These are phyloP conservation scores for Meloidogyne chitwoodi DNA, from an alignment of 1,140 invertebrate genomes.

Conservation along the genomic window DNA sequence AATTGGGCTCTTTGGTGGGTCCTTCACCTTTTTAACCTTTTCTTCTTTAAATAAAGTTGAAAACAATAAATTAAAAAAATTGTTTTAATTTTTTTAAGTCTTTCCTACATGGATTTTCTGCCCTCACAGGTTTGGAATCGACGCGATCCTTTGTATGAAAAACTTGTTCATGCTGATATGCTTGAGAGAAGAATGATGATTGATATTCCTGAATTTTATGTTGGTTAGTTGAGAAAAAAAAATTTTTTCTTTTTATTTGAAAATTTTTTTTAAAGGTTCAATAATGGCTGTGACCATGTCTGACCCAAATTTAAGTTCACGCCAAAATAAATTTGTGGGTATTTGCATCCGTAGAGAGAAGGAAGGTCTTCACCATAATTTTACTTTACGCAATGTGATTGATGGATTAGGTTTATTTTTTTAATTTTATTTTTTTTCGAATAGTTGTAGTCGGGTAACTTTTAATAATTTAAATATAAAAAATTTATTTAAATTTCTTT, in stretches of 20 bases:
- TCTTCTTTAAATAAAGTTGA: too few species aligned
- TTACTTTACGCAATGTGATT: conserved; percentile 85
- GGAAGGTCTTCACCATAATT: conserved; percentile 75
- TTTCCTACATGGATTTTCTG: conserved; percentile 87
- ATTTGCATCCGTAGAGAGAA: conserved; percentile 84
- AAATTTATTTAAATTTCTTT: too few species aligned
- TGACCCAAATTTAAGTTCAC: conserved; percentile 78
- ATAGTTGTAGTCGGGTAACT: too few species aligned
- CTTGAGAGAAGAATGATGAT: conserved; percentile 74
- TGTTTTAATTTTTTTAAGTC: too few species aligned
- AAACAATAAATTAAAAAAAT: too few species aligned
- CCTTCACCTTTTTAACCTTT: too few species aligned
- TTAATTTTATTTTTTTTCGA: too few species aligned
- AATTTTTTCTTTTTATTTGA: background rate
- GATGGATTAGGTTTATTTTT: conserved; percentile 72
- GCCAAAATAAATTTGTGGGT: conserved; percentile 84
- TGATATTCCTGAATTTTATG: conserved; percentile 93
- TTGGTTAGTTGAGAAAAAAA: conserved; percentile 68
- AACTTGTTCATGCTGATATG: conserved; percentile 87
- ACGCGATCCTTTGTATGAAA: conserved; percentile 78
- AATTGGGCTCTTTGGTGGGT: too few species aligned
- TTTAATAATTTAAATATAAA: too few species aligned
- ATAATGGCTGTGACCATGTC: conserved; percentile 85
- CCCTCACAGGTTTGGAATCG: conserved; percentile 76
- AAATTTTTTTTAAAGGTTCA: conserved; percentile 69